phyloP scores from a whole-genome alignment of 1,140 invertebrate genomes.

The Mycetomoellerius zeteki region DNA sequence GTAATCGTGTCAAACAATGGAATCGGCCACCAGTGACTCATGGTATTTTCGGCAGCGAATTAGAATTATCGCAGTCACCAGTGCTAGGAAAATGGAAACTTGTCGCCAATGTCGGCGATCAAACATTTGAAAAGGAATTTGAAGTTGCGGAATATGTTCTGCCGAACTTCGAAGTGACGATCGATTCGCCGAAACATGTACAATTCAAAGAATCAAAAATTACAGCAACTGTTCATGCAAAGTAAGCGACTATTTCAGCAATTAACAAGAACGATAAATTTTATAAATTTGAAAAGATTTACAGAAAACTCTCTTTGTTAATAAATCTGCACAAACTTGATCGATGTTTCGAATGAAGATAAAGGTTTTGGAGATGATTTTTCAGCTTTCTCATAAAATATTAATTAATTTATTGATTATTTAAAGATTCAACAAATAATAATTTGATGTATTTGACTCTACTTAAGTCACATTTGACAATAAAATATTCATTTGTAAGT shows the following conservation, averaged over 20 bases:
- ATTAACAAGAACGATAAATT: background rate
- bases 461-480: conserved; percentile 41
- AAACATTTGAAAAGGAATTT: conserved; percentile 91
- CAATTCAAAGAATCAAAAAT: conserved; percentile 93
- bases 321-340: background rate
- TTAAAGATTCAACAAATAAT: background rate
- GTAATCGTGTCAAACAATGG: conserved; percentile 94
- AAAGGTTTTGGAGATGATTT: background rate
- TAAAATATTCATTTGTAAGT: conserved; percentile 71
- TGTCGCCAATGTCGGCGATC: conserved; percentile 87
- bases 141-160: conserved; percentile 96
- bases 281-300: background rate
- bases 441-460: background rate
- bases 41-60: conserved; percentile 93
- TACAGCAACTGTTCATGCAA: conserved; percentile 92
- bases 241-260: conserved; percentile 88
- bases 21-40: conserved; percentile 89
- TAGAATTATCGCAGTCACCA: conserved; percentile 94
- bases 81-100: conserved; percentile 98
- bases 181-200: conserved; percentile 93
- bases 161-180: conserved; percentile 96
- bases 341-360: background rate
- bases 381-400: background rate
- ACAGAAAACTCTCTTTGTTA: background rate
- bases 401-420: background rate